Conservation (phyloP, 2,888 invertebrate species). For the Willowsia nigromaculata region DNA sequence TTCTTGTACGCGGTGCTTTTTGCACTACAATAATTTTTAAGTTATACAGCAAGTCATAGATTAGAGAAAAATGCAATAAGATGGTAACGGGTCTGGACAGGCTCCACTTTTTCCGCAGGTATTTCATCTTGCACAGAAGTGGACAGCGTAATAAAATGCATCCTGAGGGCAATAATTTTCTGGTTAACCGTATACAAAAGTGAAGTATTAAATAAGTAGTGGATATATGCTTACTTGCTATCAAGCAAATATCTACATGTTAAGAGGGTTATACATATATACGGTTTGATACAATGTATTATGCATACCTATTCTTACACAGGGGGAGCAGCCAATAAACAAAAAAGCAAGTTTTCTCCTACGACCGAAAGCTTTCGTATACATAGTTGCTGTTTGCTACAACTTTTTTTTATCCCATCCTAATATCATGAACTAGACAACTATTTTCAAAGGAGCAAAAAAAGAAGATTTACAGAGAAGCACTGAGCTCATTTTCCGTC, state of each 20-base stretch:
- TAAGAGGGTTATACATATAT: background rate
- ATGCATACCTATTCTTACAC: background rate
- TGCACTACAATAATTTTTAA: slow-evolving; percentile 26
- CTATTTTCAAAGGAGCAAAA: background rate
- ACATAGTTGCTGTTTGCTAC: background rate
- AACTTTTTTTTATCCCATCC: slow-evolving; percentile 30
- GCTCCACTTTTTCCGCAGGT: slow-evolving; percentile 61
- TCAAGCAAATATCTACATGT: background rate
- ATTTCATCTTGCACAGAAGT: slow-evolving; percentile 55
- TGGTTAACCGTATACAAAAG: slow-evolving; percentile 30
- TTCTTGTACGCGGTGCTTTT: slow-evolving; percentile 16
- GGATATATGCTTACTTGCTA: background rate
- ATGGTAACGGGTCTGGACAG: slow-evolving; percentile 67
- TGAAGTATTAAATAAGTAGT: background rate
- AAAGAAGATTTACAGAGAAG: slow-evolving; percentile 33
- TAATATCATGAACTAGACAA: slow-evolving; percentile 24
- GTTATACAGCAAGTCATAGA: slow-evolving; percentile 5
- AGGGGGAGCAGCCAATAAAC: background rate
- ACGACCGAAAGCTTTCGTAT: too few relatives aligned
- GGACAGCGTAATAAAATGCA: slow-evolving; percentile 68
- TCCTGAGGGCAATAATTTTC: slow-evolving; percentile 68
- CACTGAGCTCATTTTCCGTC: slow-evolving; percentile 42
- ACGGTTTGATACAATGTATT: slow-evolving; percentile 14
- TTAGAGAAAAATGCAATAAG: slow-evolving; percentile 54
- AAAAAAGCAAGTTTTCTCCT: slow-evolving; percentile 57